Evolutionary conservation across 2,888 invertebrate genomes (phyloP).

Genomic region (Lapara coniferarum): DNA sequence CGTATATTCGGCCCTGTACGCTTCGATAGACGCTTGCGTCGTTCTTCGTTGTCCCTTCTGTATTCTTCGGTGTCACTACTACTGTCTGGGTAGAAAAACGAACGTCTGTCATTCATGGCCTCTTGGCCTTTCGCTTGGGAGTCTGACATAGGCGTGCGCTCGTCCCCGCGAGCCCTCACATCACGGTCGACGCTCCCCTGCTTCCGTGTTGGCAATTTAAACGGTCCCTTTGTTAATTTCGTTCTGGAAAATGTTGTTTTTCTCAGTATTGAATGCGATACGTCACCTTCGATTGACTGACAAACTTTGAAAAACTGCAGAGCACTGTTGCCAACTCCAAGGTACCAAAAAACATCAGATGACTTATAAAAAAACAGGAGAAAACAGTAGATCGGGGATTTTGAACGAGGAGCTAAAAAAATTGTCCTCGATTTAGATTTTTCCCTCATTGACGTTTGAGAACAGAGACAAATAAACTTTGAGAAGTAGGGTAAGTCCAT

Average conservation of each 20-base stretch:
- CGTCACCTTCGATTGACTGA: conserved; percentile 28
- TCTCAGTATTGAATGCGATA: conserved; percentile 28
- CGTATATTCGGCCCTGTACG: conserved; percentile 67
- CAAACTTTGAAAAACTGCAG: conserved; percentile 20
- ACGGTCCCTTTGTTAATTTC: conserved; percentile 31
- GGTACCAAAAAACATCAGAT: no score
- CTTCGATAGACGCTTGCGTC: conserved; percentile 82
- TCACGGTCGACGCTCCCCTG: conserved; percentile 63
- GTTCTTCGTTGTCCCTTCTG: conserved; percentile 87
- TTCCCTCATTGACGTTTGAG: no score
- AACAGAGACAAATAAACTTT: no score
- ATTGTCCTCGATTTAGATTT: no score
- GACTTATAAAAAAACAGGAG: no score
- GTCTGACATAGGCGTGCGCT: conserved; percentile 74
- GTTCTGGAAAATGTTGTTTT: conserved; percentile 35
- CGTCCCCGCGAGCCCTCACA: conserved; percentile 69
- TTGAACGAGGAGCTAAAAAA: no score
- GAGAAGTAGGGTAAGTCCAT: no score
- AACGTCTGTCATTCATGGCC: conserved; percentile 72
- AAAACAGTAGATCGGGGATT: no score
- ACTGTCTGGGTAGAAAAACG: conserved; percentile 85
- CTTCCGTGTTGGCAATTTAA: conserved; percentile 43
- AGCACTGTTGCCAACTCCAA: no score
- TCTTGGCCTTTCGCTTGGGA: conserved; percentile 66
- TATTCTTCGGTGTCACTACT: conserved; percentile 95